phyloP scores from a whole-genome alignment of 1,140 invertebrate genomes.

The Camponotus vicinus region DNA sequence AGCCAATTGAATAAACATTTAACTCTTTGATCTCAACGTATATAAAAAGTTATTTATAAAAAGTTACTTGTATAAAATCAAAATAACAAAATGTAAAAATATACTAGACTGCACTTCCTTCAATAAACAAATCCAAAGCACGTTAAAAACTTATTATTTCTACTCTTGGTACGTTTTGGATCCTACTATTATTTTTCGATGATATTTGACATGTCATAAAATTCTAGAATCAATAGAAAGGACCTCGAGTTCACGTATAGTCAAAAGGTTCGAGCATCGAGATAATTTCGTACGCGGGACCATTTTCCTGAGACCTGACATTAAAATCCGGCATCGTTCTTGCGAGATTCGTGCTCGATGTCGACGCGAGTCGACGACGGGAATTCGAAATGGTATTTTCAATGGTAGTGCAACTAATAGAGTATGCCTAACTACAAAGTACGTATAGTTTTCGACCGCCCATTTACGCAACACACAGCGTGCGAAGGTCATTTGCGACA shows the following conservation, averaged over 20 bases:
- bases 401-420: slow-evolving; percentile 52
- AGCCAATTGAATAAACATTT: neutral
- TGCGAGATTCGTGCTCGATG: slow-evolving; percentile 56
- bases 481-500: slow-evolving; percentile 71
- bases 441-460: slow-evolving; percentile 65
- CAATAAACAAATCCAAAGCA: neutral
- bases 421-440: slow-evolving; percentile 65
- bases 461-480: slow-evolving; percentile 74
- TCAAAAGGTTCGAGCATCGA: slow-evolving; percentile 28
- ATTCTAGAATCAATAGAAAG: neutral
- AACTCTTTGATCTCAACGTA: neutral
- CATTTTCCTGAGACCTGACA: slow-evolving; percentile 54
- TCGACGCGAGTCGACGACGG: slow-evolving; percentile 50
- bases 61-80: neutral
- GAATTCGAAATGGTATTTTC: slow-evolving; percentile 67
- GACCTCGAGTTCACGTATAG: slow-evolving; percentile 12
- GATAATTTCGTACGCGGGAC: slow-evolving; percentile 37
- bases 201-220: neutral
- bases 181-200: neutral
- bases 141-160: neutral
- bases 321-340: slow-evolving; percentile 48
- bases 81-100: neutral
- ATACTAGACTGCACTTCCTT: neutral
- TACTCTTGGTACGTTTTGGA: neutral
- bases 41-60: neutral